These are phyloP conservation scores for Coenonympha arcania DNA, from an alignment of 2,888 invertebrate genomes.

Conservation along the genomic window DNA sequence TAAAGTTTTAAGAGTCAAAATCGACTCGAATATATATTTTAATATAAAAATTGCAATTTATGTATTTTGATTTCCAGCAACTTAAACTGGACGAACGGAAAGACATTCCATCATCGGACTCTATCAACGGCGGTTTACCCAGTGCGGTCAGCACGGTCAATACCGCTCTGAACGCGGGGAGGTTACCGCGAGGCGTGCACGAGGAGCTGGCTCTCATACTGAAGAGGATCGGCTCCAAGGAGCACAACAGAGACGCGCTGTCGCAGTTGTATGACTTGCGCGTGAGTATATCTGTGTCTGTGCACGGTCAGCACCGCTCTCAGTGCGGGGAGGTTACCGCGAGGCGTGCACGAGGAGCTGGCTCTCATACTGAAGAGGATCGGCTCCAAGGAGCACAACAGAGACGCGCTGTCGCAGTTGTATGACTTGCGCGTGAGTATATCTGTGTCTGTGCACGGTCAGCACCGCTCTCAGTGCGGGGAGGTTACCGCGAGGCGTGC, in stretches of 20 bases:
- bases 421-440: constrained; percentile 79
- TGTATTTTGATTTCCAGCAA: constrained; percentile 46
- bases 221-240: constrained; percentile 91
- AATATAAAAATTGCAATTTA: too few relatives aligned
- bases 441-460: constrained; percentile 31
- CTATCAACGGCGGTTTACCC: constrained; percentile 60
- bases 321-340: constrained; percentile 73
- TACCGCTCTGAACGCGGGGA: constrained; percentile 42
- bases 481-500: constrained; percentile 82
- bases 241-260: constrained; percentile 87
- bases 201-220: constrained; percentile 91
- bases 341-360: constrained; percentile 87
- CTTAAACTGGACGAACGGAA: constrained; percentile 75
- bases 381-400: constrained; percentile 88
- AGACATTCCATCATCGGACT: constrained; percentile 43
- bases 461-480: constrained; percentile 48
- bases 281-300: constrained; percentile 41
- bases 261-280: constrained; percentile 84
- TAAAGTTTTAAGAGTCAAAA: too few relatives aligned
- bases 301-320: constrained; percentile 49
- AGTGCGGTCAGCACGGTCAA: constrained; percentile 74
- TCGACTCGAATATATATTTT: too few relatives aligned
- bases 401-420: constrained; percentile 84
- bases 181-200: constrained; percentile 85
- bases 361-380: constrained; percentile 93